Evolutionary conservation across 2,888 invertebrate species (phyloP).

Genomic region (Ornithoptera priamus): DNA sequence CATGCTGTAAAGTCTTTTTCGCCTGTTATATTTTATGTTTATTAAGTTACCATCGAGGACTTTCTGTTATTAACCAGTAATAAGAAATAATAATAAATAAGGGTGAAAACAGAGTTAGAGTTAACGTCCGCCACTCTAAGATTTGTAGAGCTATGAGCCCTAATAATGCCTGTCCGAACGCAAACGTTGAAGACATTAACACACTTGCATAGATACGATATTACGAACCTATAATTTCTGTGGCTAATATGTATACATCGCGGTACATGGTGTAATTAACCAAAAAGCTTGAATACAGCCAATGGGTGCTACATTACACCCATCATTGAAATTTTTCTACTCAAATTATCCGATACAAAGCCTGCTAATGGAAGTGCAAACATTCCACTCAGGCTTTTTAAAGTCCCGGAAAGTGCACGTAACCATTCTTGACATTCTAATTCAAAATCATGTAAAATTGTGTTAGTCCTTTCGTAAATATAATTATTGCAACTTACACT

Average conservation of each 20-base stretch:
- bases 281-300: constrained; percentile 65
- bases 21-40: constrained; percentile 83
- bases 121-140: constrained; percentile 84
- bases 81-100: constrained; percentile 83
- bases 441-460: constrained; percentile 66
- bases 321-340: constrained; percentile 62
- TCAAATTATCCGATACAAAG: constrained; percentile 83
- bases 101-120: constrained; percentile 84
- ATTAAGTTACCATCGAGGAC: constrained; percentile 87
- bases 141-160: constrained; percentile 84
- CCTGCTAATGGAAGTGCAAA: constrained; percentile 84
- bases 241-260: constrained; percentile 78
- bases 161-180: constrained; percentile 84
- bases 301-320: constrained; percentile 61
- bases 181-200: constrained; percentile 84
- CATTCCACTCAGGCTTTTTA: constrained; percentile 86
- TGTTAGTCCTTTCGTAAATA: constrained; percentile 61
- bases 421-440: constrained; percentile 83
- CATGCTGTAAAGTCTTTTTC: constrained; percentile 78
- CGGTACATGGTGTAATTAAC: constrained; percentile 71
- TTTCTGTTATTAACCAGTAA: constrained; percentile 85
- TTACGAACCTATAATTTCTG: constrained; percentile 88
- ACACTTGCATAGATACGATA: constrained; percentile 86
- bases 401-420: constrained; percentile 86
- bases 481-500: constrained; percentile 56